Percentiles rank a stretch among this genome's conserved stretches.
Evolutionary conservation across 2,797 vertebrate species (phyloP).

Genomic region (Nothura maculosa): DNA sequence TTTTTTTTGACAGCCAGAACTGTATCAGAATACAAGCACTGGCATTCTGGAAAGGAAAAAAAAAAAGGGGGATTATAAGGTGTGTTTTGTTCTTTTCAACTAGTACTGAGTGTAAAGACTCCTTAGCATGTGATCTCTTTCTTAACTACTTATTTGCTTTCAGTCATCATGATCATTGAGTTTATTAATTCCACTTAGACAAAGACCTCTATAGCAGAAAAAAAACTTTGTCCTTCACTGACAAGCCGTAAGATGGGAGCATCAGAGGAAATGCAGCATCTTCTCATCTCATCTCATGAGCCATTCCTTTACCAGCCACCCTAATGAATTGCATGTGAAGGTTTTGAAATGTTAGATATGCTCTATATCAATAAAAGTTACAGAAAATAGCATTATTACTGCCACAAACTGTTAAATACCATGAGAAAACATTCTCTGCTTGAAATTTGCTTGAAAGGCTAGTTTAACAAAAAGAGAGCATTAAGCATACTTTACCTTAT

Average conservation of each 20-base stretch:
- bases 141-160: neutral
- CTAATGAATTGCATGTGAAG: neutral
- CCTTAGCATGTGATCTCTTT: neutral
- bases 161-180: neutral
- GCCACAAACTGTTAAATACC: neutral
- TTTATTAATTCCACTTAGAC: slow-evolving; percentile 31
- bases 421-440: neutral
- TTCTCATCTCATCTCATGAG: slow-evolving; percentile 13
- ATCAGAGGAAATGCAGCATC: slow-evolving; percentile 34
- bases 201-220: slow-evolving; percentile 54
- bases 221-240: slow-evolving; percentile 38
- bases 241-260: slow-evolving; percentile 38
- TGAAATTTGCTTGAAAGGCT: neutral
- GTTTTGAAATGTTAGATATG: neutral
- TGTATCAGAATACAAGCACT: slow-evolving; percentile 29
- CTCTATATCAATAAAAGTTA: neutral
- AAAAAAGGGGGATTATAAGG: neutral
- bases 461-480: neutral
- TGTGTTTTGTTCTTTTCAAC: slow-evolving; percentile 5
- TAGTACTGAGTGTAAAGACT: neutral
- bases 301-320: neutral
- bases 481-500: neutral
- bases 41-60: neutral
- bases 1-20: slow-evolving; percentile 19
- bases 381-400: neutral